Evolutionary conservation across 2,888 invertebrate species (phyloP), one percentile per base, ranked within the genome.

Genomic region (Apamea crenata): DNA sequence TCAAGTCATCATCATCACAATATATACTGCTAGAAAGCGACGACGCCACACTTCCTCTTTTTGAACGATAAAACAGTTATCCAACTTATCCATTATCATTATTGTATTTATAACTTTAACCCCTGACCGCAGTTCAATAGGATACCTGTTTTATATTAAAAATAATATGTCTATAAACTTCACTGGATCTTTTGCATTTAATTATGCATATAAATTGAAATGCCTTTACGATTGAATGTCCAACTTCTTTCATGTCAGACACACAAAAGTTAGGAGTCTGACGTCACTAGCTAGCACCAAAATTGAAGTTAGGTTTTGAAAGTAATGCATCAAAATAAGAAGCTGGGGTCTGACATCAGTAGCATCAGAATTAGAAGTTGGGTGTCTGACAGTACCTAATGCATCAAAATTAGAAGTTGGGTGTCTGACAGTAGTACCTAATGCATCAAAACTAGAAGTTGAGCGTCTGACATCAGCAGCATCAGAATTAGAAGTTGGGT

Each of bases 11-110:
- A n/a, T 14, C 12, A 8, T 50, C 8, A 75, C 36, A 21, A 68
- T 29, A 61, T 21, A 56, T 18, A 47, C 53, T 74, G 85, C 80
- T 74, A 69, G 76, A 78, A 80, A 80, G 75, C 65, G 29, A 14
- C 50, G 18, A 44, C 59, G 61, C 56, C 36, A 32, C 74, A 74
- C 56, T 82, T 84, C 77, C 85, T 74, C 82, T 77, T 76, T 65
- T 75, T 36, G 40, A 44, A 63, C 25, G 76, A 82, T 82, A 84
- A 56, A 14, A 36, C 36, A 21, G 18, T 72, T 76, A 71, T 53
- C 44, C 16, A 25, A 21, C 14, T 72, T 76, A 71, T 53, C 44
- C 16, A 25, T 61, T 65, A 75, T 74, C 36, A 65, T 50, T 61
- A 68, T 61, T 32, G 21, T 74, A 81, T 81, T 76, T 67, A 81